A percentile compares a stretch with the other conserved stretches of the same genome.
These are phyloP conservation scores for Onychostoma macrolepis DNA, from an alignment of 2,113 vertebrate species.

Conservation along the genomic window DNA sequence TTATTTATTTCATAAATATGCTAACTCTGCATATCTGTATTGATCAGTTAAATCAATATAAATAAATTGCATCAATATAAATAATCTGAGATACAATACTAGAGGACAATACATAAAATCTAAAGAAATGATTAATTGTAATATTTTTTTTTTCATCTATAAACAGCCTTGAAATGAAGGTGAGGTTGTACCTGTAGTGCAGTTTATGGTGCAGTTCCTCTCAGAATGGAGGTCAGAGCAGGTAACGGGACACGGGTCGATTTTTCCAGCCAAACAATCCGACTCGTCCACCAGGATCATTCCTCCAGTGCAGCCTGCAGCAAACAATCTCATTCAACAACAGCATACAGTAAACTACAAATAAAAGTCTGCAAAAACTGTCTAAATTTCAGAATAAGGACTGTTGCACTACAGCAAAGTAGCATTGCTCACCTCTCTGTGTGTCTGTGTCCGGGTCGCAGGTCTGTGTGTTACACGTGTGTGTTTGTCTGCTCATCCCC, in stretches of 20 bases:
- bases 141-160: background rate
- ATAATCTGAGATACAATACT: background rate
- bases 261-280: constrained; percentile 72
- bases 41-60: no score
- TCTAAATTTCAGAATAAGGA: background rate
- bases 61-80: no score
- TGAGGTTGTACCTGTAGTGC: constrained; percentile 73
- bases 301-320: constrained; percentile 61
- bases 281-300: constrained; percentile 74
- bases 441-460: constrained; percentile 67
- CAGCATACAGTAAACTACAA: background rate
- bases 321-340: background rate
- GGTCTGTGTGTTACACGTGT: constrained; percentile 80
- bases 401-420: background rate
- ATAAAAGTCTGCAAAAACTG: background rate
- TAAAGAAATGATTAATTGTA: background rate
- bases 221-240: constrained; percentile 77
- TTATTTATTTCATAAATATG: background rate
- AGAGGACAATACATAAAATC: background rate
- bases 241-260: constrained; percentile 76
- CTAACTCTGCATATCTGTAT: background rate
- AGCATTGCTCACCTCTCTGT: constrained; percentile 65
- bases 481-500: constrained; percentile 77
- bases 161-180: background rate
- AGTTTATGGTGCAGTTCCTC: constrained; percentile 74